Conservation (phyloP, 2,888 invertebrate genomes). For the Mellilla xanthometata region DNA sequence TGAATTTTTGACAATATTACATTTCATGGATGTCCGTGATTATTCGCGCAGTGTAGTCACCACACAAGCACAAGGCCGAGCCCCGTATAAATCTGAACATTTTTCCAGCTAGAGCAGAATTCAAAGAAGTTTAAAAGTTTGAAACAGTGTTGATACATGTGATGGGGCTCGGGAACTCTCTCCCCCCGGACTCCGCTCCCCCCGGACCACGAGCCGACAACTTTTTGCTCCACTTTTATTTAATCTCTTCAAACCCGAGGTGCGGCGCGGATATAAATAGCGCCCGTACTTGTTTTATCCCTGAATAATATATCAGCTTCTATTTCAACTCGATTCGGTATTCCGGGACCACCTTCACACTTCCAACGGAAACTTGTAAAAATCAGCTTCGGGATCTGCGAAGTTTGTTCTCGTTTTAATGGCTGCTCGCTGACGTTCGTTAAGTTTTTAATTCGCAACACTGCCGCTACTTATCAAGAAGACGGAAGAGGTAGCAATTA, state of each 20-base stretch:
- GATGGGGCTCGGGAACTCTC: conserved; percentile 47
- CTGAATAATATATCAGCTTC: conserved; percentile 25
- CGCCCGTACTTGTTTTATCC: conserved; percentile 18
- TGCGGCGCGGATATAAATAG: conserved; percentile 23
- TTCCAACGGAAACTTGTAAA: conserved; percentile 1
- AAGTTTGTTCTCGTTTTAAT: background rate
- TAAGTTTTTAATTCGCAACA: conserved; percentile 19
- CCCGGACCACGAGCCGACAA: conserved; percentile 15
- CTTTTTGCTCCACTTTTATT: conserved; percentile 34
- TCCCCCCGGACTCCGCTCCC: conserved; percentile 10
- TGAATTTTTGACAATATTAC: too few relatives aligned
- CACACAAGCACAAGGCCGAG: conserved; percentile 24
- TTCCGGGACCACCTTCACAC: conserved; percentile 6
- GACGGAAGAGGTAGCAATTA: conserved; percentile 24
- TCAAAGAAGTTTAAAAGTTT: conserved; percentile 53
- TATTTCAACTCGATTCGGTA: conserved; percentile 11
- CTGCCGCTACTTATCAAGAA: conserved; percentile 10
- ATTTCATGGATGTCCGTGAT: conserved; percentile 1
- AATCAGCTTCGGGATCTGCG: conserved; percentile 1
- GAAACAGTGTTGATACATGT: conserved; percentile 55
- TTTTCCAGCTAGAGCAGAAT: conserved; percentile 49
- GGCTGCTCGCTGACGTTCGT: conserved; percentile 1
- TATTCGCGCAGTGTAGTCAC: conserved; percentile 15
- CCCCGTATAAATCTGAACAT: conserved; percentile 53
- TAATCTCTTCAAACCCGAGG: conserved; percentile 27